These are phyloP conservation scores for Plectropomus leopardus DNA, from an alignment of 2,113 vertebrate species.

Conservation along the genomic window DNA sequence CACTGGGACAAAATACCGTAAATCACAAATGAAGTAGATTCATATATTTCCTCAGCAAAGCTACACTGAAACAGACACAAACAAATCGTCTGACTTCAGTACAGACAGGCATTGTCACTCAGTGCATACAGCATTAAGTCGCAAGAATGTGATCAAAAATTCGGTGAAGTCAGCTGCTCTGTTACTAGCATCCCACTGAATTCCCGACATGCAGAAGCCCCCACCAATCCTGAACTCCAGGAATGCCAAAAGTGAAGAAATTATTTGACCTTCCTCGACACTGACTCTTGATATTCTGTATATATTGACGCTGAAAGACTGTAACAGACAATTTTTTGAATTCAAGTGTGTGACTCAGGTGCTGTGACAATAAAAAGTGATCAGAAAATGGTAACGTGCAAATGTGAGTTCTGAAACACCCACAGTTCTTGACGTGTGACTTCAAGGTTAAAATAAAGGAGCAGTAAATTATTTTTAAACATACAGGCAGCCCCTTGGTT, in stretches of 20 bases:
- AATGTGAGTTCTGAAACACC: slow-evolving; percentile 7
- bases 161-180: neutral
- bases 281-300: neutral
- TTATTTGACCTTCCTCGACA: neutral
- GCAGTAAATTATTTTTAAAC: slow-evolving; percentile 45
- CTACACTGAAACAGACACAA: neutral
- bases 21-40: neutral
- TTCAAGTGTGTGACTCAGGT: slow-evolving; percentile 20
- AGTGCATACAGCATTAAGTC: neutral
- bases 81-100: neutral
- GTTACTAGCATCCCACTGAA: slow-evolving; percentile 15
- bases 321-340: slow-evolving; percentile 47
- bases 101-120: neutral
- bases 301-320: neutral
- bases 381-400: neutral
- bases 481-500: neutral
- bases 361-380: slow-evolving; percentile 1
- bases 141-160: slow-evolving; percentile 10
- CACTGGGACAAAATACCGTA: slow-evolving; percentile 6
- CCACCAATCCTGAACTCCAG: too few relatives aligned
- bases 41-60: neutral
- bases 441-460: neutral
- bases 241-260: neutral
- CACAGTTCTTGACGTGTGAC: neutral
- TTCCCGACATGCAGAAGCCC: neutral